phyloP scores from a whole-genome alignment of 2,113 vertebrate species.

The Gymnogyps californianus region DNA sequence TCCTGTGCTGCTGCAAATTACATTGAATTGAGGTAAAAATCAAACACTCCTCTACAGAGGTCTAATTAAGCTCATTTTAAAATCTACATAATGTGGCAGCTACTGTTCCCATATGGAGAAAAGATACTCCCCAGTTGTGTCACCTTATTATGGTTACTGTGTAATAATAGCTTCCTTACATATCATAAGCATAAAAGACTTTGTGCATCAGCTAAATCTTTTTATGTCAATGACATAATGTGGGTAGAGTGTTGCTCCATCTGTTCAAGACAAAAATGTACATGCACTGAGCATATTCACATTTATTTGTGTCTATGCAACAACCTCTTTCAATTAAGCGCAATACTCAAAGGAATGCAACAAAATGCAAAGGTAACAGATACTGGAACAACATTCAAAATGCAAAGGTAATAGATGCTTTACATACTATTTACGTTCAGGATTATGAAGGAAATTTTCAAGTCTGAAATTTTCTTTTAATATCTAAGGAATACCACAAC shows the following conservation, averaged over 20 bases:
- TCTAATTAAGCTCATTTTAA: constrained; percentile 14
- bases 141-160: neutral
- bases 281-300: neutral
- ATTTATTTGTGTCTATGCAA: neutral
- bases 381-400: neutral
- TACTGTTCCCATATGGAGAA: neutral
- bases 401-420: neutral
- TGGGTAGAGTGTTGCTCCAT: neutral
- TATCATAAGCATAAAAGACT: constrained; percentile 11
- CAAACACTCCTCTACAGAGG: neutral
- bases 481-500: neutral
- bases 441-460: neutral
- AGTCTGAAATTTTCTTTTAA: neutral
- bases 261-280: constrained; percentile 19
- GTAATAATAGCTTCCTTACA: neutral
- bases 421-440: neutral
- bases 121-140: neutral
- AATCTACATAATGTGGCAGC: neutral
- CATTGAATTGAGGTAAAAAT: neutral
- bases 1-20: neutral
- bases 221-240: neutral
- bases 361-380: neutral
- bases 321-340: neutral
- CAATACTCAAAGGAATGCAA: neutral
- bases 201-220: neutral